Evolutionary conservation across 2,888 invertebrate genomes (phyloP).

Genomic region (Melieria crassipennis): DNA sequence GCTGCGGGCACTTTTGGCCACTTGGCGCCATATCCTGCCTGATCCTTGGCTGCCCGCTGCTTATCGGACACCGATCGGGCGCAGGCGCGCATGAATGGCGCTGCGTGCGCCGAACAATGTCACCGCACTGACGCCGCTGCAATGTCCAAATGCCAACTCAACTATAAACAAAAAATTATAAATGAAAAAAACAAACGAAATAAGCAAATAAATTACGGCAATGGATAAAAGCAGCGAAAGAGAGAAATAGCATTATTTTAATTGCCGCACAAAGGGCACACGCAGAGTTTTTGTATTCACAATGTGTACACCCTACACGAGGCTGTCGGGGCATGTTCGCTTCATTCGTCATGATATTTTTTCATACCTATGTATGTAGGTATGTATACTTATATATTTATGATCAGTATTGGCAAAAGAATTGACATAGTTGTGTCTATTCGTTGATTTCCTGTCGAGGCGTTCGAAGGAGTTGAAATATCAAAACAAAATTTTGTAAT

Average conservation of each 20-base stretch:
- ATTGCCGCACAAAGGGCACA: slow-evolving; percentile 21
- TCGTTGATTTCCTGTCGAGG: too few species aligned
- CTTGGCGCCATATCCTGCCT: too few species aligned
- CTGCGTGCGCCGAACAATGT: not conserved
- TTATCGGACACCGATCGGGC: slow-evolving; percentile 16
- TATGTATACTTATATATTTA: too few species aligned
- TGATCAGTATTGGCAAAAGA: too few species aligned
- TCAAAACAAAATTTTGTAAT: too few species aligned
- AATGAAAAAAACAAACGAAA: not conserved
- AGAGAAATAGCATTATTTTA: slow-evolving; percentile 15
- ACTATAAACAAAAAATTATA: not conserved
- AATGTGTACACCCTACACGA: too few species aligned
- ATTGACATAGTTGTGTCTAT: too few species aligned
- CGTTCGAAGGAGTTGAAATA: too few species aligned
- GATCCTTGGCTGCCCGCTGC: not conserved
- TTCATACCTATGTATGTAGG: too few species aligned
- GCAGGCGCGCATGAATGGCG: slow-evolving; percentile 2
- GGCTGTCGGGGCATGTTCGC: too few species aligned
- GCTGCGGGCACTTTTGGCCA: too few species aligned
- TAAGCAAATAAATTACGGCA: not conserved
- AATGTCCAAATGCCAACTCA: slow-evolving; percentile 3
- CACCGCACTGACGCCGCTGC: slow-evolving; percentile 5
- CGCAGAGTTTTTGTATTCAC: slow-evolving; percentile 30
- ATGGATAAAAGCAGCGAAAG: not conserved
- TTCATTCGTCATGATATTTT: too few species aligned